Conservation (phyloP, 2,113 vertebrate species). For the Daboia siamensis region DNA sequence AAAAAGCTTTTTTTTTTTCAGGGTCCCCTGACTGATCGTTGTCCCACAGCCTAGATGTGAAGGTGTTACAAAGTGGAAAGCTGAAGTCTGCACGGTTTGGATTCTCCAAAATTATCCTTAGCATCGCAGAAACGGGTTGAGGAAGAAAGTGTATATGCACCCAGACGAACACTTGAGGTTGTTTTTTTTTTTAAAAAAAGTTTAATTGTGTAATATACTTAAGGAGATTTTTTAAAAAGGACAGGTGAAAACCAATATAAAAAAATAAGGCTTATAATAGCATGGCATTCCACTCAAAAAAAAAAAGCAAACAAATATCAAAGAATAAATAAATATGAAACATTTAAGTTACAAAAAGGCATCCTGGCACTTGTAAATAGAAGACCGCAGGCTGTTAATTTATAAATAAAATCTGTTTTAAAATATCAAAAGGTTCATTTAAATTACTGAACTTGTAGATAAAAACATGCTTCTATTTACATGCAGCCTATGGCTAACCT, state of each 20-base stretch:
- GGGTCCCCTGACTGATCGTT: not conserved
- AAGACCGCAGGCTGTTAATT: slow-evolving; percentile 54
- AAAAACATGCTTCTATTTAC: slow-evolving; percentile 51
- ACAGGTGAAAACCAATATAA: slow-evolving; percentile 64
- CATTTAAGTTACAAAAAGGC: slow-evolving; percentile 56
- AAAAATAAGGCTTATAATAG: slow-evolving; percentile 76
- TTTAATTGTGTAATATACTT: slow-evolving; percentile 69
- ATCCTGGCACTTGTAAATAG: slow-evolving; percentile 69
- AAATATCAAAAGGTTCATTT: slow-evolving; percentile 10
- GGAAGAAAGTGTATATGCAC: not conserved
- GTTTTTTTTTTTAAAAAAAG: slow-evolving; percentile 26
- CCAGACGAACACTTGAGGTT: not conserved
- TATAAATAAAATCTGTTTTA: slow-evolving; percentile 39
- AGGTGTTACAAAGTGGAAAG: not conserved
- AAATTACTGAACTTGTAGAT: slow-evolving; percentile 28
- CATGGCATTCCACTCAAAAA: slow-evolving; percentile 63
- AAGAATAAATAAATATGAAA: slow-evolving; percentile 72
- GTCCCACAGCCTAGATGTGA: not conserved
- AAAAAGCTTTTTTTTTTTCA: not conserved
- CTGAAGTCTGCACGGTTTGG: not conserved
- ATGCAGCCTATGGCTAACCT: slow-evolving; percentile 43
- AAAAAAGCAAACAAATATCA: slow-evolving; percentile 64
- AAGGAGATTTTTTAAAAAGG: slow-evolving; percentile 41
- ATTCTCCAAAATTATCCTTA: not conserved
- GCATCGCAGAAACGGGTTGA: not conserved